These are phyloP conservation scores for Rousettus leschenaultii DNA, from an alignment of 2,113 vertebrate species.

Conservation along the genomic window DNA sequence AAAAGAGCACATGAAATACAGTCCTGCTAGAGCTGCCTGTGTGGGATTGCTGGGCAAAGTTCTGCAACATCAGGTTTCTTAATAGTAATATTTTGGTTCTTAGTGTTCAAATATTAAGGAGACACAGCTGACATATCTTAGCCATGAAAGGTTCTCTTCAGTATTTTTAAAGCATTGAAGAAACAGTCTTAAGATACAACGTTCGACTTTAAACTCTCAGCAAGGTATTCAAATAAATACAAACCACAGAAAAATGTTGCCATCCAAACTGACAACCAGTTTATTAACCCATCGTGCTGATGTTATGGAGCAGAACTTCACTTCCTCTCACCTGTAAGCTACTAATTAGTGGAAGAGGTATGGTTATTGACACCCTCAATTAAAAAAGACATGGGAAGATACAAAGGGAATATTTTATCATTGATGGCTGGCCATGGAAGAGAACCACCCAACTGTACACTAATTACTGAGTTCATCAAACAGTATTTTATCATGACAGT, in stretches of 20 bases:
- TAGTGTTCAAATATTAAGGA: neutral
- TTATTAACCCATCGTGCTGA: neutral
- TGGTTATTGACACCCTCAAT: neutral
- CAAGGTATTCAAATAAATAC: neutral
- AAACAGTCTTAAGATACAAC: neutral
- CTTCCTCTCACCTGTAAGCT: neutral
- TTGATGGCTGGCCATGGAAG: neutral
- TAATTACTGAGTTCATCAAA: slow-evolving; percentile 27
- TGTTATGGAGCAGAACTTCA: neutral
- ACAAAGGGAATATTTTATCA: neutral
- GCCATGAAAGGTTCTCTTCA: neutral
- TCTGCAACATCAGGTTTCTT: neutral
- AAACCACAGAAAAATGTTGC: neutral
- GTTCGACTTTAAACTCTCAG: neutral
- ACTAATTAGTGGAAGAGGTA: neutral
- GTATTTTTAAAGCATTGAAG: neutral
- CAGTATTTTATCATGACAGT: neutral
- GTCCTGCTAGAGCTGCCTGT: neutral
- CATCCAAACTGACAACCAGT: neutral
- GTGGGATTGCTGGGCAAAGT: neutral
- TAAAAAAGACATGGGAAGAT: neutral
- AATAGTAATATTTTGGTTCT: neutral
- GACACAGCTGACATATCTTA: neutral
- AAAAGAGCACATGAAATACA: neutral
- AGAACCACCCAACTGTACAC: neutral